These are phyloP conservation scores for Cisticola juncidis DNA, from an alignment of 2,113 vertebrate genomes.

Conservation along the genomic window DNA sequence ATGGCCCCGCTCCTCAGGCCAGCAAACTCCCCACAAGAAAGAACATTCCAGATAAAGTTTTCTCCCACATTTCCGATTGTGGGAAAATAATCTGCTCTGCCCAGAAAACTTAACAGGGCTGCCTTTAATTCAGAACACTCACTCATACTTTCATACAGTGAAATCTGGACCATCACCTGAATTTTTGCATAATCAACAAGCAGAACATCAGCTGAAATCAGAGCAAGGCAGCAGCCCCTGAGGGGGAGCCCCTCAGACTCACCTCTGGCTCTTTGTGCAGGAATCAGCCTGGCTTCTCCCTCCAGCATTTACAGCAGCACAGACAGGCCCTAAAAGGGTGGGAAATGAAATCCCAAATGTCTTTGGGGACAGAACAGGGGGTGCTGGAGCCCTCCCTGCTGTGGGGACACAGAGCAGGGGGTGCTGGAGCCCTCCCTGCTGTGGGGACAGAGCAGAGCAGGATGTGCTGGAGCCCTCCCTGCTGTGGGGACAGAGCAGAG, in stretches of 20 bases:
- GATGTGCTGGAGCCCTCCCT: too few relatives aligned
- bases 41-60: fast-evolving
- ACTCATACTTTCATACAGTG: fast-evolving
- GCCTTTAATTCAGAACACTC: fast-evolving
- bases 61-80: fast-evolving
- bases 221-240: fast-evolving
- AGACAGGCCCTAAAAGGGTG: fast-evolving
- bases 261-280: fast-evolving
- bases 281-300: fast-evolving
- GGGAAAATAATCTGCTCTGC: fast-evolving
- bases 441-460: too few relatives aligned
- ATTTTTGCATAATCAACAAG: fast-evolving
- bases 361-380: fast-evolving
- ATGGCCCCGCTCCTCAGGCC: fast-evolving
- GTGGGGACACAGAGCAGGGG: fast-evolving
- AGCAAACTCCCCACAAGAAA: fast-evolving
- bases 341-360: fast-evolving
- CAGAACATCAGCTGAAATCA: fast-evolving
- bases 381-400: fast-evolving
- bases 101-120: fast-evolving
- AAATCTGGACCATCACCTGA: fast-evolving
- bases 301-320: not conserved
- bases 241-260: fast-evolving
- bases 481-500: too few relatives aligned
- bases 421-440: too few relatives aligned